Conservation (phyloP, 2,113 vertebrate genomes). For the Lipophrys pholis region DNA sequence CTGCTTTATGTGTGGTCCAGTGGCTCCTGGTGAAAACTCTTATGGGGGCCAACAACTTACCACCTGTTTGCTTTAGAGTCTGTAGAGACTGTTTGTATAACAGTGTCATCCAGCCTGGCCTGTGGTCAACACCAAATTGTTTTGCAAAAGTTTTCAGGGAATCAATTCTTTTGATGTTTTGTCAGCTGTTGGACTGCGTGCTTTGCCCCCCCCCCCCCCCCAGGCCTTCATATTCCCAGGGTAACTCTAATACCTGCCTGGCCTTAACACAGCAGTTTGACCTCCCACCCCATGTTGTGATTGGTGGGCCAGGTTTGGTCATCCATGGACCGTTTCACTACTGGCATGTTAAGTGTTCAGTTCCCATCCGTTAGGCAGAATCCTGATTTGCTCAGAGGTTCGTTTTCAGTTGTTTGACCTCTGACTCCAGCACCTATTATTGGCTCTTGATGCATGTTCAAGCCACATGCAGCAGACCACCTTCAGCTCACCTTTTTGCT, state of each 20-base stretch:
- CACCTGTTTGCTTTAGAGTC: conserved; percentile 10
- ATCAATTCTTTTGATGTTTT: conserved; percentile 39
- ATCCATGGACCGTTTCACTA: conserved; percentile 66
- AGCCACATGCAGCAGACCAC: conserved; percentile 4
- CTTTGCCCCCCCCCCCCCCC: conserved; percentile 4
- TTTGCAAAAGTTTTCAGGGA: conserved; percentile 12
- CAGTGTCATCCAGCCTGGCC: background rate
- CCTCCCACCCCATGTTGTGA: conserved; percentile 66
- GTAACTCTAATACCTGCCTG: conserved; percentile 46
- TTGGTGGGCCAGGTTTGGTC: conserved; percentile 63
- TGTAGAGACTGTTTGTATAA: background rate
- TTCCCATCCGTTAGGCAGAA: conserved; percentile 64
- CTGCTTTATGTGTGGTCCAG: conserved; percentile 34
- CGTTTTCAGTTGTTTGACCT: conserved; percentile 74
- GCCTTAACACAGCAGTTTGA: conserved; percentile 66
- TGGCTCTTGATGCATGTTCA: conserved; percentile 20
- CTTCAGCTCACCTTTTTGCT: conserved; percentile 43
- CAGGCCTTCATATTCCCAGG: conserved; percentile 37
- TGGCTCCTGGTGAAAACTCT: conserved; percentile 1
- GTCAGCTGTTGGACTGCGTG: conserved; percentile 50
- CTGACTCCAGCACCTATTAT: conserved; percentile 31
- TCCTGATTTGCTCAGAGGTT: conserved; percentile 58
- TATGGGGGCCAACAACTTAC: background rate
- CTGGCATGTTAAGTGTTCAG: conserved; percentile 74
- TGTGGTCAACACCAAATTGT: conserved; percentile 6